phyloP scores from a whole-genome alignment of 2,113 vertebrate genomes.

The Anoura caudifer region DNA sequence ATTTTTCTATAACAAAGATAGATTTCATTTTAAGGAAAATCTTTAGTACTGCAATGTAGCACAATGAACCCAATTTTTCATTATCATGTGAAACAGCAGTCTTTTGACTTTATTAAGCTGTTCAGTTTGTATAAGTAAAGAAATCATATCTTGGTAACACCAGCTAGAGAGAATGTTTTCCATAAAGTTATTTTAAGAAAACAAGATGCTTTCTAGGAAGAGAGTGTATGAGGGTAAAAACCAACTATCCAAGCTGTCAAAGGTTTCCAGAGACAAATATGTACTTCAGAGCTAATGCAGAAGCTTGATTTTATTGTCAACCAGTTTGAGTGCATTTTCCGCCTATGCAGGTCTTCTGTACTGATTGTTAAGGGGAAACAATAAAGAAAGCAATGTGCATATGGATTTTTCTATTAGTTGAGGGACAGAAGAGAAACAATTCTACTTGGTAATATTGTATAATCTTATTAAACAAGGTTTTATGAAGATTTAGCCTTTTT shows the following conservation, averaged over 20 bases:
- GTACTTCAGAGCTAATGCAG: background rate
- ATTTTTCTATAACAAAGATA: constrained; percentile 27
- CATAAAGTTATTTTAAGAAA: constrained; percentile 45
- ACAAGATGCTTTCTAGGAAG: constrained; percentile 46
- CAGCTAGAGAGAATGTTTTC: constrained; percentile 9
- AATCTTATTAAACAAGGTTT: background rate
- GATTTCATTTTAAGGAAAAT: background rate
- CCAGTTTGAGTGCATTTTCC: background rate
- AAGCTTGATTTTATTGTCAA: constrained; percentile 33
- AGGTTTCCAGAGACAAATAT: constrained; percentile 3
- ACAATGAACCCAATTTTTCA: background rate
- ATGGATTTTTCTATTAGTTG: constrained; percentile 36
- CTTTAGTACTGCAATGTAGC: background rate
- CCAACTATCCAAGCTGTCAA: constrained; percentile 30
- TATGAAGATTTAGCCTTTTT: background rate
- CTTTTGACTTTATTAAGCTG: background rate
- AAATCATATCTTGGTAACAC: background rate
- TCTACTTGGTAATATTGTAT: background rate
- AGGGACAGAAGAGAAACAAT: background rate
- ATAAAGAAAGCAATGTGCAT: constrained; percentile 9
- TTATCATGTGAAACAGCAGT: background rate
- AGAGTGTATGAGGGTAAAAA: background rate
- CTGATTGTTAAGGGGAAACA: background rate
- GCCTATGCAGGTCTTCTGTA: background rate
- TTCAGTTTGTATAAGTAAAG: background rate